Conservation (phyloP, 2,888 invertebrate genomes). For the Toxonevra muliebris region DNA sequence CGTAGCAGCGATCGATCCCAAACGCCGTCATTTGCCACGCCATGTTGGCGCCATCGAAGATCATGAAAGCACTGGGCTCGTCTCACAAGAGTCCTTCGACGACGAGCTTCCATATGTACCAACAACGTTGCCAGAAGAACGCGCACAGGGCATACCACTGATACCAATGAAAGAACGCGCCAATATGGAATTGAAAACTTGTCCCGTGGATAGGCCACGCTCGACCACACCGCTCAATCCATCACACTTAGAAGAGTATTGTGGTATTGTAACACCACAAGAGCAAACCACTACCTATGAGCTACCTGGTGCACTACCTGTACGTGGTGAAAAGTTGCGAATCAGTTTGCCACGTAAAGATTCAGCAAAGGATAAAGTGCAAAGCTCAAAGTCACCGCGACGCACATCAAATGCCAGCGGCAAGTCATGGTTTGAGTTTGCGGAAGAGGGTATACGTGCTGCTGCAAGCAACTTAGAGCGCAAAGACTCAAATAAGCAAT, state of each 20-base stretch:
- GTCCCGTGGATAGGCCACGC: conserved; percentile 78
- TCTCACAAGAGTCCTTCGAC: conserved; percentile 84
- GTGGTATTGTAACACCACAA: conserved; percentile 64
- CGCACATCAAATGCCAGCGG: conserved; percentile 66
- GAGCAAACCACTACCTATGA: conserved; percentile 33
- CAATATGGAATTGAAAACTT: conserved; percentile 72
- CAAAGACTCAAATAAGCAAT: conserved; percentile 57
- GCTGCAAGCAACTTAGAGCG: conserved; percentile 60
- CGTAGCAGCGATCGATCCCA: conserved; percentile 51
- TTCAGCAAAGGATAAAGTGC: conserved; percentile 59
- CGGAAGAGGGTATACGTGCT: conserved; percentile 69
- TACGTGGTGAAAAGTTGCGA: conserved; percentile 72
- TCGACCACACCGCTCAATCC: conserved; percentile 78
- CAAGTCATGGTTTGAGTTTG: conserved; percentile 72
- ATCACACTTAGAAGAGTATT: conserved; percentile 77
- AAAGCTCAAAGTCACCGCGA: conserved; percentile 67
- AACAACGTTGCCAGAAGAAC: conserved; percentile 87
- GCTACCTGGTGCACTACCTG: conserved; percentile 40
- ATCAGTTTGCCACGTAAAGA: conserved; percentile 75
- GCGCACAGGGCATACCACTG: conserved; percentile 82
- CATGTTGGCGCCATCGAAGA: conserved; percentile 69
- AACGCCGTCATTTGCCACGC: conserved; percentile 66
- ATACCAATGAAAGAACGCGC: conserved; percentile 80
- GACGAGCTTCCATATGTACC: conserved; percentile 89
- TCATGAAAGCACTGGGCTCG: conserved; percentile 79